A percentile compares a stretch with the other conserved stretches of the same genome.
Conservation (phyloP, 92 coral and sea anemone species). For the Epizoanthus illoricatus region DNA sequence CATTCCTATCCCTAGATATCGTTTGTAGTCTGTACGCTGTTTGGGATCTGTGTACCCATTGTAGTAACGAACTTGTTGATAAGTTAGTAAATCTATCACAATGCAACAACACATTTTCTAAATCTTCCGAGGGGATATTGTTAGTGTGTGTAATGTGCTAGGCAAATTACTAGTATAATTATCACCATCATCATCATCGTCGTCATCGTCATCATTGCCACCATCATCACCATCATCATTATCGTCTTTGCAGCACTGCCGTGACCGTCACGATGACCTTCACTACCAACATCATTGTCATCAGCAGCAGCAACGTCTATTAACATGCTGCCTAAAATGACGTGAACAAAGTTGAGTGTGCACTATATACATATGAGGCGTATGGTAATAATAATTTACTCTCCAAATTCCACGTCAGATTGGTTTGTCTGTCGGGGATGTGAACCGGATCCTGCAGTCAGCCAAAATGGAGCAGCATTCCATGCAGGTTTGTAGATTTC, state of each 20-base stretch:
- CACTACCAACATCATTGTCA: background rate
- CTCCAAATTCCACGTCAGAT: constrained; percentile 40
- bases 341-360: too few species aligned
- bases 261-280: background rate
- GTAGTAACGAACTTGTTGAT: constrained; percentile 69
- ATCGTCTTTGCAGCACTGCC: too few species aligned
- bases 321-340: background rate
- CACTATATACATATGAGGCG: too few species aligned
- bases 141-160: too few species aligned
- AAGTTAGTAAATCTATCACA: constrained; percentile 19
- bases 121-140: background rate
- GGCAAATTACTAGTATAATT: background rate
- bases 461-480: constrained; percentile 93
- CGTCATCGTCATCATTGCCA: too few species aligned
- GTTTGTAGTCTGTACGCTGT: background rate
- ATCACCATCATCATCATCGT: background rate
- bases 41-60: background rate
- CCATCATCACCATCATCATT: too few species aligned
- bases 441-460: constrained; percentile 81
- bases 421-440: constrained; percentile 91
- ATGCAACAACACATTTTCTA: constrained; percentile 30
- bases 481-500: constrained; percentile 66
- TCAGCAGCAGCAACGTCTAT: background rate
- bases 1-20: background rate
- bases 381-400: background rate